Percentiles rank a stretch among this genome's conserved stretches.
These are phyloP conservation scores for Clitarchus hookeri DNA, from an alignment of 2,888 invertebrate genomes.

Conservation along the genomic window DNA sequence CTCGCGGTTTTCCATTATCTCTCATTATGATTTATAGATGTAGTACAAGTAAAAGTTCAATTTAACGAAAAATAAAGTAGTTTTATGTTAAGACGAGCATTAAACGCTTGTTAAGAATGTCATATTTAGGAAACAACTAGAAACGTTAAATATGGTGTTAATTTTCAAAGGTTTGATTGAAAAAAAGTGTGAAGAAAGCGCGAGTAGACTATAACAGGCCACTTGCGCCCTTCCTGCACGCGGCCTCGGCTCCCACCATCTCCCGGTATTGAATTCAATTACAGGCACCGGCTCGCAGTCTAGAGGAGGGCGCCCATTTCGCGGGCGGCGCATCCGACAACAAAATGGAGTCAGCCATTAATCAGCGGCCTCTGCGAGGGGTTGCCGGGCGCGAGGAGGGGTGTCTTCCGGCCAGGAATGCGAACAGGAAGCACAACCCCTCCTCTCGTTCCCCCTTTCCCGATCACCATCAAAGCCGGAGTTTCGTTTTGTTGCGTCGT, in stretches of 20 bases:
- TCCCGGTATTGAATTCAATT: constrained; percentile 7
- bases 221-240: background rate
- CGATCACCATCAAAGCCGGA: background rate
- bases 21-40: no score
- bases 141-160: no score
- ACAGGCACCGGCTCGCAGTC: background rate
- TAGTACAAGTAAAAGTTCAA: no score
- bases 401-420: background rate
- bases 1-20: no score
- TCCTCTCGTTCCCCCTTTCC: background rate
- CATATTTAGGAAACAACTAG: no score
- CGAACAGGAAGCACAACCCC: background rate
- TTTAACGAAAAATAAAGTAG: no score
- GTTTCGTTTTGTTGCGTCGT: constrained; percentile 1
- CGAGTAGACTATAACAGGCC: no score
- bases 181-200: no score
- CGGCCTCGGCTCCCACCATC: background rate
- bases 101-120: no score
- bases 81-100: no score
- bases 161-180: no score
- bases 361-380: background rate
- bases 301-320: background rate
- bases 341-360: constrained; percentile 10
- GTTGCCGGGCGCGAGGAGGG: background rate
- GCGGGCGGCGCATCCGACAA: constrained; percentile 10